Evolutionary conservation across 2,797 vertebrate species (phyloP), one percentile per base, ranked within the genome.

Genomic region (Antennarius maculatus): DNA sequence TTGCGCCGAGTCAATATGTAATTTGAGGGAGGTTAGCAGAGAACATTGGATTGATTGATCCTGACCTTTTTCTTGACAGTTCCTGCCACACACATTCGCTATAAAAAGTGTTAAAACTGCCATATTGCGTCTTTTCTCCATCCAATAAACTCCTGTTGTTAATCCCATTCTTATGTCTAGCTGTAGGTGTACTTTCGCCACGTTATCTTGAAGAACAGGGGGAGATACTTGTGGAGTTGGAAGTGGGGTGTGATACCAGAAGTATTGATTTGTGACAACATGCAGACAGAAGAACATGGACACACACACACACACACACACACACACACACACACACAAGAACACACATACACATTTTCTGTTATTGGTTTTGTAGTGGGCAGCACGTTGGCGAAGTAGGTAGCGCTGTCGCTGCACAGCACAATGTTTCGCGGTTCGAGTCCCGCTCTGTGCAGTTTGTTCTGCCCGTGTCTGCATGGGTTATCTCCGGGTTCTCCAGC

Each of bases 1-100:
- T 84, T 76, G 66, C 78, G 66, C 45, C 2, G 53, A 88, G 89
- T 92, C 89, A 88, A 90, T 91, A 90, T 88, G 85, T 87, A 91
- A 91, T 91, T 88, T 90, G 76, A 87, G 70, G 71, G 64, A 56
- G 77, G 73, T 77, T 82, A 82, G 79, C 85, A 63, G 75, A 79
- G 74, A 85, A 80, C 82, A 79, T 77, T 78, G 84, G 78, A 85
- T 87, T 92, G 91, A 93, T 90, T 91, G 87, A 90, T 87, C 88
- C 77, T 91, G 86, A 92, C 91, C 89, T 91, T 92, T 91, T 81
- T 66, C 71, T 74, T 81, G 84, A 88, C 85, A 86, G 82, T 71
- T 70, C 70, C 76, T 77, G 74, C 81, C 77, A 77, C 87, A 80
- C 80, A 83, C 83, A 81, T 86, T 82, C 84, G 81, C 84, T 69